Conservation (phyloP, 1,140 invertebrate species). For the Lysiphlebus fabarum region DNA sequence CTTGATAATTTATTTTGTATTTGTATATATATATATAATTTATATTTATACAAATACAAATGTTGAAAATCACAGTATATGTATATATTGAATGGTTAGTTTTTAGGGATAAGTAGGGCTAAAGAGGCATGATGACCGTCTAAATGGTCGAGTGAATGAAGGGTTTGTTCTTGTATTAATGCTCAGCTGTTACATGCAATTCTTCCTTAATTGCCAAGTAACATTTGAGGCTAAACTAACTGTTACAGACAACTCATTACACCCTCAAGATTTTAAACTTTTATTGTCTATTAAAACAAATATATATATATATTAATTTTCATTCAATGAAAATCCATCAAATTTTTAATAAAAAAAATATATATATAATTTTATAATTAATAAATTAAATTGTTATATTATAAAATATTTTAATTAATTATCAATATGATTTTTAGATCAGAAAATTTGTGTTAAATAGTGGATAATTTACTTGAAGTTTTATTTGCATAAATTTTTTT, state of each 20-base stretch:
- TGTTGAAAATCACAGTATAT: neutral
- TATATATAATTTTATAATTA: no score
- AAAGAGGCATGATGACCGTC: slow-evolving; percentile 3
- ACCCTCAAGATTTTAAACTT: slow-evolving; percentile 22
- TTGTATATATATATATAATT: slow-evolving; percentile 3
- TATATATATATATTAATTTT: no score
- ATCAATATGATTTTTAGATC: no score
- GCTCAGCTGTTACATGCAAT: slow-evolving; percentile 56
- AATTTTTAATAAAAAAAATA: no score
- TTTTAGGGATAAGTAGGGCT: slow-evolving; percentile 22
- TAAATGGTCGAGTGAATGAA: slow-evolving; percentile 10
- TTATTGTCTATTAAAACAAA: no score
- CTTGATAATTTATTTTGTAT: neutral
- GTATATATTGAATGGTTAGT: neutral
- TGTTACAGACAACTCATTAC: slow-evolving; percentile 36
- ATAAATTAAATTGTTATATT: no score
- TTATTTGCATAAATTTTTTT: no score
- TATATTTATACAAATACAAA: slow-evolving; percentile 32
- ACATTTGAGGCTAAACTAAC: slow-evolving; percentile 39
- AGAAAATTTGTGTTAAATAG: no score
- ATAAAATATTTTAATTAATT: no score
- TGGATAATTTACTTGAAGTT: no score
- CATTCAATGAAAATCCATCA: no score
- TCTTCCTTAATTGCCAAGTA: slow-evolving; percentile 49
- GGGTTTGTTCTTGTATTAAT: slow-evolving; percentile 45